phyloP scores from a whole-genome alignment of 2,888 invertebrate species.

The Drosophila flavopinicola region DNA sequence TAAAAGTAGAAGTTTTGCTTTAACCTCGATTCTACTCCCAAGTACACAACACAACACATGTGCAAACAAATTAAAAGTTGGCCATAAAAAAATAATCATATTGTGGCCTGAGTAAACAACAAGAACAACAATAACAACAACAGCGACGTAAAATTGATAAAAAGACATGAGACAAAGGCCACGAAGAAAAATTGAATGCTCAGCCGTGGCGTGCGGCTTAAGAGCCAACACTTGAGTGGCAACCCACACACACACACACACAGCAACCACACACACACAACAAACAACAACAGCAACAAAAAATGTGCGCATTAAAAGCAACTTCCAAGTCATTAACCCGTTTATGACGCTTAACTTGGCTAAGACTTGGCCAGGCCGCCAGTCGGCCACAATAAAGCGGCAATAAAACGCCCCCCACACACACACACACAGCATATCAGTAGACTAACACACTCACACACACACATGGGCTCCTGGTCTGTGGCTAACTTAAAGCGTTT shows the following conservation, averaged over 20 bases:
- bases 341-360: slow-evolving; percentile 77
- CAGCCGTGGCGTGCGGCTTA: slow-evolving; percentile 22
- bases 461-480: slow-evolving; percentile 9
- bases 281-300: slow-evolving; percentile 13
- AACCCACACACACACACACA: slow-evolving; percentile 18
- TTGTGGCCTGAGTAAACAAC: slow-evolving; percentile 58
- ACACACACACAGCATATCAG: slow-evolving; percentile 25
- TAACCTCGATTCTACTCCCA: neutral
- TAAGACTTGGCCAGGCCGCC: slow-evolving; percentile 57
- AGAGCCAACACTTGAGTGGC: slow-evolving; percentile 54
- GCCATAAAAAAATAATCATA: slow-evolving; percentile 75
- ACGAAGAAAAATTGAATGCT: slow-evolving; percentile 22
- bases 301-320: slow-evolving; percentile 66
- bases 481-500: slow-evolving; percentile 70
- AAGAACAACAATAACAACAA: slow-evolving; percentile 34
- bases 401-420: slow-evolving; percentile 66
- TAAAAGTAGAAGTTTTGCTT: slow-evolving; percentile 17
- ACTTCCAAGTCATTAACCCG: slow-evolving; percentile 82
- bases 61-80: slow-evolving; percentile 81
- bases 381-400: slow-evolving; percentile 70
- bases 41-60: slow-evolving; percentile 50
- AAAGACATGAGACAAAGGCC: slow-evolving; percentile 36
- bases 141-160: slow-evolving; percentile 72
- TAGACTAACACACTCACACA: slow-evolving; percentile 13
- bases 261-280: slow-evolving; percentile 8